phyloP scores from a whole-genome alignment of 2,888 invertebrate species.

The Calameuta filiformis region DNA sequence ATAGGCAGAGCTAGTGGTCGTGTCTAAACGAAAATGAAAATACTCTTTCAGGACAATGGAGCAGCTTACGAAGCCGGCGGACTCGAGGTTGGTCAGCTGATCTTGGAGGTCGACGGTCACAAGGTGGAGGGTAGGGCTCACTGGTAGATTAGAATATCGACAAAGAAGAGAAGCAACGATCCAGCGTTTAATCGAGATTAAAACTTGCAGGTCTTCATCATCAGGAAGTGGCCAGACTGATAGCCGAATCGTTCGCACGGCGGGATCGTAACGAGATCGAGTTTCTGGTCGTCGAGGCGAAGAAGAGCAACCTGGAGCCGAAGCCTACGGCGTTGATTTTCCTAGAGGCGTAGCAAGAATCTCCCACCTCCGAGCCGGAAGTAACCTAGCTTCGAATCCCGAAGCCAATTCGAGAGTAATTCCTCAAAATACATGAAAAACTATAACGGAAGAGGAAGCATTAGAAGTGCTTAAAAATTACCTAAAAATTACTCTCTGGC shows the following conservation, averaged over 20 bases:
- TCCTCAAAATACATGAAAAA: not conserved
- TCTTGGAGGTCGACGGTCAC: conserved; percentile 89
- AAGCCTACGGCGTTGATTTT: conserved; percentile 92
- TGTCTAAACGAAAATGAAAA: not conserved
- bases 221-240: conserved; percentile 86
- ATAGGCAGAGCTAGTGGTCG: not conserved
- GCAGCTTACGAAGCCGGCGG: conserved; percentile 94
- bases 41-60: conserved; percentile 83
- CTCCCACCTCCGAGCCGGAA: conserved; percentile 65
- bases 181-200: not conserved
- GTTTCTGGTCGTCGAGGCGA: conserved; percentile 92
- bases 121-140: conserved; percentile 68
- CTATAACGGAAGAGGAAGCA: not conserved
- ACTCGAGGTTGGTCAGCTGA: conserved; percentile 92
- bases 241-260: conserved; percentile 93
- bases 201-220: conserved; percentile 56
- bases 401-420: conserved; percentile 28
- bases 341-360: conserved; percentile 87
- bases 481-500: not conserved
- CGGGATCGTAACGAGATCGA: conserved; percentile 89
- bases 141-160: not conserved
- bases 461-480: not conserved
- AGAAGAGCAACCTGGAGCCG: conserved; percentile 91
- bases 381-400: conserved; percentile 51
- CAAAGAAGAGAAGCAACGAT: not conserved